Evolutionary conservation across 2,113 vertebrate genomes (phyloP), one percentile per base, ranked within the genome.

Genomic region (Ramphastos sulfuratus): DNA sequence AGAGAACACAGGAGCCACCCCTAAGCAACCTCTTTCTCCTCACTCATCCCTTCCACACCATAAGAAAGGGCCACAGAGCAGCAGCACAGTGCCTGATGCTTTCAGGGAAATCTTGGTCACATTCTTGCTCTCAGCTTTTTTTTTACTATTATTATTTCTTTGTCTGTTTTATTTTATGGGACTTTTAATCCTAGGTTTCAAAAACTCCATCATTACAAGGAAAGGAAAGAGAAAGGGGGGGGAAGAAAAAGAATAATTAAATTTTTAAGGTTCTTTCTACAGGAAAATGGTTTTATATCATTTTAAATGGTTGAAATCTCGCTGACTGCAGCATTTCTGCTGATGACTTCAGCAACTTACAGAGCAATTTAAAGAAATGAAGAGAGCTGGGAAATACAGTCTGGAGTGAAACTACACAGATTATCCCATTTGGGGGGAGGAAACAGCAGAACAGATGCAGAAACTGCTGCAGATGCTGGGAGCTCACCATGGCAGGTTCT

Each of bases 331-430:
- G 95, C 44, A 11, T 83, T 96, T 95, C 93, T 92, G 17, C 60
- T 95, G 95, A 97, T 96, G 96, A 96, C 90, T 96, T 94, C 96
- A 97, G 96, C 97, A 92, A 66, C 90, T 95, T 81, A 42, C 63
- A 90, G 78, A 83, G 91, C 90, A 70, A 93, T 95, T 95, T 89
- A 82, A 93, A 92, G 84, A 89, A 93, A 95, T 88, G 63, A 94
- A 86, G 91, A 92, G 88, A 96, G 79, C 79, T 87, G 56, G 84
- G 71, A 95, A 96, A 90, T 72, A 94, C 77, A 74, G 63, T 44
- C 89, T 86, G 27, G 19, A 86, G 92, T 74, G 88, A 95, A 95
- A 77, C 69, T 80, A 91, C 87, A 60, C 46, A 33, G 91, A 92
- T 92, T 84, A 93, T 85, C 87, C 67, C 33, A 25, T 92, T 67